phyloP scores from a whole-genome alignment of 2,113 vertebrate species.

The Erythrocercus mccallii region DNA sequence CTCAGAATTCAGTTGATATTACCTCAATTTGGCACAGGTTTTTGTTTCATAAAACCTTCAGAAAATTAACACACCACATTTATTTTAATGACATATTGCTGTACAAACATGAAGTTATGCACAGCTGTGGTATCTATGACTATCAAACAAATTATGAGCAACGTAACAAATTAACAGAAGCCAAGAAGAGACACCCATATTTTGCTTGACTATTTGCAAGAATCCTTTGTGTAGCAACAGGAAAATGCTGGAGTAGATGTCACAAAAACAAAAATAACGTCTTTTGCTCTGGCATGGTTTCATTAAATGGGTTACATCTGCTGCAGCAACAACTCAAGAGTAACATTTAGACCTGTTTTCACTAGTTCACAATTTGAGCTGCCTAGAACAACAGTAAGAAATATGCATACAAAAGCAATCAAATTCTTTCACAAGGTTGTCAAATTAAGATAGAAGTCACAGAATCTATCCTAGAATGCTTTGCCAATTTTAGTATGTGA shows the following conservation, averaged over 20 bases:
- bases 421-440: background rate
- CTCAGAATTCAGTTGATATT: background rate
- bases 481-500: background rate
- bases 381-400: background rate
- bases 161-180: background rate
- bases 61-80: slow-evolving; percentile 7
- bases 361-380: background rate
- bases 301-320: background rate
- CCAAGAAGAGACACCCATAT: slow-evolving; percentile 27
- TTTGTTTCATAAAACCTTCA: slow-evolving; percentile 15
- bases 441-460: background rate
- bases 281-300: background rate
- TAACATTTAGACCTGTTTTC: background rate
- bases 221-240: slow-evolving; percentile 26
- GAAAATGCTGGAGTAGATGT: background rate
- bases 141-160: slow-evolving; percentile 15
- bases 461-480: background rate
- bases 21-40: slow-evolving; percentile 35
- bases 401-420: background rate
- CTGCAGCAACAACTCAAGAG: background rate
- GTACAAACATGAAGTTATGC: slow-evolving; percentile 22
- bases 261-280: background rate
- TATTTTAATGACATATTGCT: slow-evolving; percentile 8
- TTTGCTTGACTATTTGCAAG: background rate
- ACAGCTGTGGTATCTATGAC: slow-evolving; percentile 44